phyloP scores from a whole-genome alignment of 2,888 invertebrate species.

The Tuta absoluta region DNA sequence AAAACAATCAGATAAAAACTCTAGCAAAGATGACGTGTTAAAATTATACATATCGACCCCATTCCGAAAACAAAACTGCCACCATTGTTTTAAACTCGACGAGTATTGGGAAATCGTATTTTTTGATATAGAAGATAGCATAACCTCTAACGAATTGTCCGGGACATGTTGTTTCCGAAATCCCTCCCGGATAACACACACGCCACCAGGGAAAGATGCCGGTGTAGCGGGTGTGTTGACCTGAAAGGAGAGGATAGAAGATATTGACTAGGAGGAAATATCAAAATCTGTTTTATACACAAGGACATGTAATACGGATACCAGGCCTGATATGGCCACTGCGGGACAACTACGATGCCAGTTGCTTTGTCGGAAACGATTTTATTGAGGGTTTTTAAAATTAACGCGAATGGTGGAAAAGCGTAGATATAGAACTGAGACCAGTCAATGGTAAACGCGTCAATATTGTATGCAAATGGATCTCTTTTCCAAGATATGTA shows the following conservation, averaged over 20 bases:
- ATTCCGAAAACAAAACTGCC: constrained; percentile 28
- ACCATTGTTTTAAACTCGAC: constrained; percentile 32
- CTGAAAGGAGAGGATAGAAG: constrained; percentile 34
- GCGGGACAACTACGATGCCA: constrained; percentile 1
- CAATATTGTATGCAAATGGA: constrained; percentile 6
- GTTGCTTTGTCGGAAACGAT: constrained; percentile 1
- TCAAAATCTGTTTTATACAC: constrained; percentile 6
- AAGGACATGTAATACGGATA: neutral
- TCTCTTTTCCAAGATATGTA: constrained; percentile 14
- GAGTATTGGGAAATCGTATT: constrained; percentile 32
- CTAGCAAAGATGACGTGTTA: constrained; percentile 17
- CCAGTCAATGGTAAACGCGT: constrained; percentile 10
- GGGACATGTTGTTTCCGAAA: constrained; percentile 27
- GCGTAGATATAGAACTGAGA: neutral
- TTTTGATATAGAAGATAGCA: constrained; percentile 31
- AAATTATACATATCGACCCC: constrained; percentile 23
- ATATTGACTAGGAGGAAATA: constrained; percentile 29
- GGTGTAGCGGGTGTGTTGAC: too few relatives aligned
- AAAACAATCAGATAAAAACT: constrained; percentile 28
- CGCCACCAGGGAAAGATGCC: too few relatives aligned
- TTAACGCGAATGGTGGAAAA: constrained; percentile 7
- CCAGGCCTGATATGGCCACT: constrained; percentile 19
- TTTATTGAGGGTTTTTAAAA: constrained; percentile 7
- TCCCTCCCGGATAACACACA: too few relatives aligned
- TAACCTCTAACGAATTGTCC: constrained; percentile 27